A percentile compares a stretch with the other conserved stretches of the same genome.
Evolutionary conservation across 2,888 invertebrate genomes (phyloP).

Genomic region (Furcula furcula): DNA sequence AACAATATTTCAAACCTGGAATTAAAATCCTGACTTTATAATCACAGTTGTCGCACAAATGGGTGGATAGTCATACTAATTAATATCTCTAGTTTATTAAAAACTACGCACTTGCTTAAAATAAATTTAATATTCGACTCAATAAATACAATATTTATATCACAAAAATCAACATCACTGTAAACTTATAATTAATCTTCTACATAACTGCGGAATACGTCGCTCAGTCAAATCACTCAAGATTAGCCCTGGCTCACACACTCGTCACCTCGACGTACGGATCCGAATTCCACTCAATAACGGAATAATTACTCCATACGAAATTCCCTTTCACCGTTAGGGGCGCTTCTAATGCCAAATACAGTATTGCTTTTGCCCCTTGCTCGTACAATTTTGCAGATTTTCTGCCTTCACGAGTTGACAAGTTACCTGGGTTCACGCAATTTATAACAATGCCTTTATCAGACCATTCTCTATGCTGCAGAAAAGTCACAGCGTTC

Average conservation of each 20-base stretch:
- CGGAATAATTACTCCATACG: slow-evolving; percentile 75
- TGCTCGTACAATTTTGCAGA: slow-evolving; percentile 63
- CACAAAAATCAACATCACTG: neutral
- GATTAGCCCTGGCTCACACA: slow-evolving; percentile 39
- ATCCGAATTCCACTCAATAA: slow-evolving; percentile 73
- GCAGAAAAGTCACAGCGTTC: slow-evolving; percentile 85
- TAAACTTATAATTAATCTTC: slow-evolving; percentile 3
- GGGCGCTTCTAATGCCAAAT: slow-evolving; percentile 68
- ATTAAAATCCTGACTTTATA: too few species aligned
- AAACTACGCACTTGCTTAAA: too few species aligned
- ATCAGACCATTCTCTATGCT: slow-evolving; percentile 81
- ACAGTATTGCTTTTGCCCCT: slow-evolving; percentile 70
- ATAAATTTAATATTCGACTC: too few species aligned
- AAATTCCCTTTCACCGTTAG: slow-evolving; percentile 71
- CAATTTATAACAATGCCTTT: slow-evolving; percentile 66
- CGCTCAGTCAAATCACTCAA: slow-evolving; percentile 8
- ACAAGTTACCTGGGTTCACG: slow-evolving; percentile 67
- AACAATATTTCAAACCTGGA: too few species aligned
- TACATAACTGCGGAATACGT: slow-evolving; percentile 4
- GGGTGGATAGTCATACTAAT: too few species aligned
- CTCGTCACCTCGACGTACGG: slow-evolving; percentile 71
- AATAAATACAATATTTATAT: neutral
- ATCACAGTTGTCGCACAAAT: too few species aligned
- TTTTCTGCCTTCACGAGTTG: slow-evolving; percentile 57
- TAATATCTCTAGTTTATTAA: too few species aligned